Percentiles rank a stretch among this genome's conserved stretches.
phyloP scores from a whole-genome alignment of 2,797 vertebrate species.

The Eulemur coronatus region DNA sequence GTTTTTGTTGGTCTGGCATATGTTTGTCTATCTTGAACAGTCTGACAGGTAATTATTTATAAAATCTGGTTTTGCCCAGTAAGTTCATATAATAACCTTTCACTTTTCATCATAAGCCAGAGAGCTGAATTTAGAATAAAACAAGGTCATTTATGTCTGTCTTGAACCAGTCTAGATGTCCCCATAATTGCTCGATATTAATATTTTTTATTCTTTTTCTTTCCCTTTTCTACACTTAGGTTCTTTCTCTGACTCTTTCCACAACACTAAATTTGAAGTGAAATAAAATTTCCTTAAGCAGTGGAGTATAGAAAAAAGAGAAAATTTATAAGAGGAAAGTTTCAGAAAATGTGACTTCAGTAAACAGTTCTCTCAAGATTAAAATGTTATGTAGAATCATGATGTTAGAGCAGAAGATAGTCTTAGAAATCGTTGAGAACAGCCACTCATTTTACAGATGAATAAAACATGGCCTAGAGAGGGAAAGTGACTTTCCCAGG shows the following conservation, averaged over 20 bases:
- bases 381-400: not conserved
- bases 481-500: not conserved
- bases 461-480: not conserved
- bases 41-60: slow-evolving; percentile 91
- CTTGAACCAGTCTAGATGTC: slow-evolving; percentile 74
- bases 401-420: not conserved
- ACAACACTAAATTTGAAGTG: slow-evolving; percentile 56
- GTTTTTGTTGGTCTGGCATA: slow-evolving; percentile 88
- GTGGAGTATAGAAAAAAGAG: not conserved
- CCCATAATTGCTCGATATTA: slow-evolving; percentile 76
- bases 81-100: slow-evolving; percentile 88
- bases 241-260: slow-evolving; percentile 65
- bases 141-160: slow-evolving; percentile 84
- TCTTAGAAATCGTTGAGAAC: not conserved
- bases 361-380: slow-evolving; percentile 39
- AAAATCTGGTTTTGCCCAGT: slow-evolving; percentile 87
- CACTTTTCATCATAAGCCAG: slow-evolving; percentile 83
- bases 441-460: not conserved
- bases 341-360: slow-evolving; percentile 27
- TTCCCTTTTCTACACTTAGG: slow-evolving; percentile 48
- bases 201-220: slow-evolving; percentile 65
- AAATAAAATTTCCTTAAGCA: slow-evolving; percentile 54
- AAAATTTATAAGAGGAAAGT: slow-evolving; percentile 1
- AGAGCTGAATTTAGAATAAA: slow-evolving; percentile 83
- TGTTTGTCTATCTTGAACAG: slow-evolving; percentile 89